Evolutionary conservation across 2,113 vertebrate species (phyloP).

Genomic region (Stomatorhinus ivindoensis): DNA sequence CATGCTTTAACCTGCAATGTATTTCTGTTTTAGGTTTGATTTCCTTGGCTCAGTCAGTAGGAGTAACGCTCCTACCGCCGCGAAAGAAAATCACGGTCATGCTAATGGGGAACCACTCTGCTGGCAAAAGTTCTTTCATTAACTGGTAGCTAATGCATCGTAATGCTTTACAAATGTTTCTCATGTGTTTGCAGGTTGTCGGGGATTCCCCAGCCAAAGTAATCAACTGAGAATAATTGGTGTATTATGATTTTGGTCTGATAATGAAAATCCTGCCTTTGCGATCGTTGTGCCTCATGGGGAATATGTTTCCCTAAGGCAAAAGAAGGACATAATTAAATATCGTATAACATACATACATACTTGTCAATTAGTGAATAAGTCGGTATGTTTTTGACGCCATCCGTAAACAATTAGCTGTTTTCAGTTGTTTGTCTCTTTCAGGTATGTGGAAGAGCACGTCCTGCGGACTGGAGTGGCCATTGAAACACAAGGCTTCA

Average conservation of each 20-base stretch:
- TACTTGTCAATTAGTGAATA: neutral
- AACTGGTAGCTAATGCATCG: conserved; percentile 57
- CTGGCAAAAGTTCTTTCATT: conserved; percentile 76
- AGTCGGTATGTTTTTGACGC: neutral
- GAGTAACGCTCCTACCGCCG: conserved; percentile 61
- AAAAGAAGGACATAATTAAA: neutral
- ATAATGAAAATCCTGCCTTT: neutral
- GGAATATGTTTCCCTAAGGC: neutral
- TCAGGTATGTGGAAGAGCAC: conserved; percentile 76
- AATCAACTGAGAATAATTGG: neutral
- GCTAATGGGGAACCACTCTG: conserved; percentile 76
- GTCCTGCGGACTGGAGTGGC: conserved; percentile 75
- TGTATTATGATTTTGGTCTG: neutral
- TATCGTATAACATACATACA: neutral
- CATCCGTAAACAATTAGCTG: neutral
- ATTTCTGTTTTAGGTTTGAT: conserved; percentile 55
- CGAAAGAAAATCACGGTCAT: conserved; percentile 73
- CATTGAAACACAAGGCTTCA: conserved; percentile 76
- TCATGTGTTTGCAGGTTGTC: neutral
- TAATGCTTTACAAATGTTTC: neutral
- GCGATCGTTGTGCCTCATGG: neutral
- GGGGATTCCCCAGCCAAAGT: neutral
- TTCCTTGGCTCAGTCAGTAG: conserved; percentile 58
- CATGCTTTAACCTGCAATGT: neutral
- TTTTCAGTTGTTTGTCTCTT: conserved; percentile 2